A percentile compares a stretch with the other conserved stretches of the same genome.
Conservation (phyloP, 2,888 invertebrate species). For the Cactoblastis cactorum region DNA sequence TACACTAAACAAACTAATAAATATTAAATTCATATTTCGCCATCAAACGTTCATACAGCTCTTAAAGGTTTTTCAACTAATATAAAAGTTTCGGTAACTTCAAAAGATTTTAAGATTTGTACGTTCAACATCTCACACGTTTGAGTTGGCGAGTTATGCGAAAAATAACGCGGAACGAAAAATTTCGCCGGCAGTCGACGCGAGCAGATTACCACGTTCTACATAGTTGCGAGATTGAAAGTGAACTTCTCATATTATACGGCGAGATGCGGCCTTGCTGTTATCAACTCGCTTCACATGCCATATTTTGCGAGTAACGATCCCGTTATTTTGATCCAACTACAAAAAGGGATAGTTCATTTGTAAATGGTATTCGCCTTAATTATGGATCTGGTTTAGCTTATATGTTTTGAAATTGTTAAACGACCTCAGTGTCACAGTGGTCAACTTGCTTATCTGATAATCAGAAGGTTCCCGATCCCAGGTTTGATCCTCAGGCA, state of each 20-base stretch:
- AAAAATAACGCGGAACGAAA: background rate
- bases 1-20: no score
- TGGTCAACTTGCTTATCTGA: no score
- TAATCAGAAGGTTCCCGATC: no score
- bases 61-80: background rate
- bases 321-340: background rate
- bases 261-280: background rate
- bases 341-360: background rate
- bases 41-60: background rate
- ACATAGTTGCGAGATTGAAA: conserved; percentile 7
- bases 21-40: background rate
- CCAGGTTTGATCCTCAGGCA: no score
- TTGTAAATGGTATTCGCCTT: background rate
- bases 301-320: conserved; percentile 1
- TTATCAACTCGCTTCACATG: conserved; percentile 1
- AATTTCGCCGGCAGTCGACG: background rate
- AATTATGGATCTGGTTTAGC: background rate
- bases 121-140: background rate
- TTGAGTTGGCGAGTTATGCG: conserved; percentile 3
- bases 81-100: background rate
- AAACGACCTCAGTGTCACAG: no score
- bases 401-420: no score
- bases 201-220: conserved; percentile 4
- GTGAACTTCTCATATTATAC: conserved; percentile 8
- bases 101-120: background rate